Evolutionary conservation across 2,888 invertebrate genomes (phyloP), one percentile per base, ranked within the genome.

Genomic region (Eupithecia tripunctaria): DNA sequence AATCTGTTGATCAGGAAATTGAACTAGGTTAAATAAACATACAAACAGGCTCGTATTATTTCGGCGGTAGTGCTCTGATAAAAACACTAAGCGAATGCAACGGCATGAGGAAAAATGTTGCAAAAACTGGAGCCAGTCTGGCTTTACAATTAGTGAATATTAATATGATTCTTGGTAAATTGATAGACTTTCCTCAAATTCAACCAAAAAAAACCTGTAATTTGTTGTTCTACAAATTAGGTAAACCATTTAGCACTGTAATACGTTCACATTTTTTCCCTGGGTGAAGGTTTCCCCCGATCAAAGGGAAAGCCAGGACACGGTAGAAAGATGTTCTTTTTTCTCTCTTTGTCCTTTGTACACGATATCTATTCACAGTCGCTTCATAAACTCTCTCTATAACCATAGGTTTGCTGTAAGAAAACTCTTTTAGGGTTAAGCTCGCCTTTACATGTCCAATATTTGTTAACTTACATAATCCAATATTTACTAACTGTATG

Each of bases 71-170:
- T 32, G 68, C 47, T 47, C 67, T 51, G 67, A 77, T 77, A 41
- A 41, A 2, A 77, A 76, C 71, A 71, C 68, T 72, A 76, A 67
- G 41, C 41, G 84, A 89, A 81, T 84, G 88, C 82, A 86, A 88
- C 73, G 78, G 81, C 86, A 78, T 91, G 91, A 91, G 92, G 91
- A 89, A 91, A 36, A 89, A 84, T 80, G 27, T 74, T 70, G 69
- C 60, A 64, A 70, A 70, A 67, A 60, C 6, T 60, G 77, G 76
- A 79, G 75, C 62, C 79, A 80, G 68, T 77, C 75, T 74, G 68
- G 74, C 78, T 82, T 83, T 84, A 86, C 85, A 83, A 80, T 67
- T 78, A 76, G 74, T 73, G 75, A 76, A 71, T 80, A 80, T 79
- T 73, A 77, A 81, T 81, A 78, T 25, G 68, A 69, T 85, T 85